Base-by-base conservation (phyloP, 2,797 vertebrate genomes). In the Pachyuromys duprasi region DNA sequence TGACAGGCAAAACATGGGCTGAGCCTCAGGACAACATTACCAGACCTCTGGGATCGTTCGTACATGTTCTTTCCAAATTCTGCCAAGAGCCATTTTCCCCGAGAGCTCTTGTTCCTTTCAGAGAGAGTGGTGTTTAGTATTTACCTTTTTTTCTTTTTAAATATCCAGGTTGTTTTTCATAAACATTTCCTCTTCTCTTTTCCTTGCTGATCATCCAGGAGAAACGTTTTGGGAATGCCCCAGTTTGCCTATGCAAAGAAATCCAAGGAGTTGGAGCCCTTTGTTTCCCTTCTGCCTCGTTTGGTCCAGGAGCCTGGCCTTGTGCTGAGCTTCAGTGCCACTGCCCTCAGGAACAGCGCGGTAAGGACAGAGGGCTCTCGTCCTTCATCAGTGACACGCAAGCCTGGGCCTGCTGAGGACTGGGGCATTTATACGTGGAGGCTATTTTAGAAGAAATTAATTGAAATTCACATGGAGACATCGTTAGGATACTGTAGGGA, bases 311-410 rank as follows among this genome's bases (percentile, higher is more conserved):
- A 99, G 78, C 98, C 98, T 1, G 98, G 98, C 53, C 97, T 98
- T 20, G 95, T 98, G 1, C 94, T 99, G 82, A 99, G 99, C 95
- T 99, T 99, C 97, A 99, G 99, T 67, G 99, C 99, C 67, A 99
- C 99, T n/a, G 99, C 99, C 2, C 98, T 99, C 69, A 99, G 99
- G 97, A 99, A 98, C 92, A 99, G 99, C 90, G 99, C 99, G 99
- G 99, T 99, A 94, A 98, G 98, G 13, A 86, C 3, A 26, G 24
- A n/a, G 79, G 12, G 92, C 95, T 53, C 60, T 80, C 8, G 0
- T 39, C 55, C 60, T 62, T 45, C 3, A 8, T 88, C 76, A 11
- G 4, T 4, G 45, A n/a, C 3, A 4, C 28, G 33, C 4, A 45
- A 24, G 53, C 26, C 45, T 42, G 14, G 4, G 33, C 33, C 70